A percentile compares a stretch with the other conserved stretches of the same genome.
Evolutionary conservation across 2,888 invertebrate genomes (phyloP).

Genomic region (Agrotis exclamationis): DNA sequence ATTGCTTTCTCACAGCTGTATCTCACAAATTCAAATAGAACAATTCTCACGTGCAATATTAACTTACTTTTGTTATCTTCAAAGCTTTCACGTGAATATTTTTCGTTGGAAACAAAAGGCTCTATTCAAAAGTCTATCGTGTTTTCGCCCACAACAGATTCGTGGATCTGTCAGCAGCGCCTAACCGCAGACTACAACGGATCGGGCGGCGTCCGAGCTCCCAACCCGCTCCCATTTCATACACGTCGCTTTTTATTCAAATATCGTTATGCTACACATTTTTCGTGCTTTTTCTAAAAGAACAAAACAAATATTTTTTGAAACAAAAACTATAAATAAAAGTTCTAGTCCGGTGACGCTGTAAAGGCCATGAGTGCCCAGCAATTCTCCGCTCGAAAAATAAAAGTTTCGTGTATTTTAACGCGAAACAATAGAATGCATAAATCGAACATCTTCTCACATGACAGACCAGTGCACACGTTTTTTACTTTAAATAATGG

Average conservation of each 20-base stretch:
- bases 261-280: slow-evolving; percentile 62
- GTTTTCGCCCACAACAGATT: slow-evolving; percentile 80
- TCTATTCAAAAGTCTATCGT: slow-evolving; percentile 83
- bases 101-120: slow-evolving; percentile 80
- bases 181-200: slow-evolving; percentile 83
- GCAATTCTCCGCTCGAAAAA: slow-evolving; percentile 46
- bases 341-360: slow-evolving; percentile 50
- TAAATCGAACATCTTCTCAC: slow-evolving; percentile 57
- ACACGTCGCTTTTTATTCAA: slow-evolving; percentile 71
- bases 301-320: slow-evolving; percentile 53
- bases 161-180: slow-evolving; percentile 82
- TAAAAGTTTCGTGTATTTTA: slow-evolving; percentile 49
- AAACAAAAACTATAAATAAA: slow-evolving; percentile 56
- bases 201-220: slow-evolving; percentile 70
- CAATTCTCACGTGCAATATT: slow-evolving; percentile 58
- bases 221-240: slow-evolving; percentile 65
- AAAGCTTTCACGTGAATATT: slow-evolving; percentile 72
- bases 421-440: slow-evolving; percentile 52
- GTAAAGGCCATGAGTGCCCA: slow-evolving; percentile 51
- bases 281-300: slow-evolving; percentile 58
- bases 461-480: slow-evolving; percentile 36
- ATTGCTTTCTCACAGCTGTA: neutral
- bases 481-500: slow-evolving; percentile 35
- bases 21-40: slow-evolving; percentile 29
- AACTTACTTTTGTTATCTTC: slow-evolving; percentile 71